Conservation (phyloP, 2,113 vertebrate genomes). For the Notechis scutatus region DNA sequence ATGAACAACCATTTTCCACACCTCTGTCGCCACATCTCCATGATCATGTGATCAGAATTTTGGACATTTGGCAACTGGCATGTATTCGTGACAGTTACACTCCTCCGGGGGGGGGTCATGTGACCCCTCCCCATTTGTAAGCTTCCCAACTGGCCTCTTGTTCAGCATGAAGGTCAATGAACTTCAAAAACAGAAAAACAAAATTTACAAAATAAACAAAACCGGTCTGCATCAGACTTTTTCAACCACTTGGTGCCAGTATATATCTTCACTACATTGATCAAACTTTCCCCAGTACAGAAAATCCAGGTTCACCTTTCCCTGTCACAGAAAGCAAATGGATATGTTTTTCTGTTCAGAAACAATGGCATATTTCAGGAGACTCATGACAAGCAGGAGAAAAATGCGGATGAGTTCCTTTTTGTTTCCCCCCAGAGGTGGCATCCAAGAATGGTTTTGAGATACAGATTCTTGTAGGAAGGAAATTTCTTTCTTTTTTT, state of each 20-base stretch:
- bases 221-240: not conserved
- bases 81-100: no score
- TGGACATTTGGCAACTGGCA: no score
- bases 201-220: not conserved
- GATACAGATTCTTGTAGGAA: not conserved
- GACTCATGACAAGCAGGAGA: not conserved
- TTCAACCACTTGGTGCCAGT: slow-evolving; percentile 47
- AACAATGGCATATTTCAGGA: not conserved
- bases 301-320: not conserved
- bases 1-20: not conserved
- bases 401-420: not conserved
- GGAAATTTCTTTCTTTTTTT: not conserved
- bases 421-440: not conserved
- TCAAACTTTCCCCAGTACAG: not conserved
- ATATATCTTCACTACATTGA: not conserved
- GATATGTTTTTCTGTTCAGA: not conserved
- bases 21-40: not conserved
- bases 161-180: not conserved
- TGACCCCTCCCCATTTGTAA: no score
- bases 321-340: not conserved
- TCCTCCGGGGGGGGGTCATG: no score
- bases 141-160: not conserved
- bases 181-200: not conserved
- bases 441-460: not conserved
- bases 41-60: not conserved